phyloP scores from a whole-genome alignment of 1,140 invertebrate genomes.

The Cepaea nemoralis region DNA sequence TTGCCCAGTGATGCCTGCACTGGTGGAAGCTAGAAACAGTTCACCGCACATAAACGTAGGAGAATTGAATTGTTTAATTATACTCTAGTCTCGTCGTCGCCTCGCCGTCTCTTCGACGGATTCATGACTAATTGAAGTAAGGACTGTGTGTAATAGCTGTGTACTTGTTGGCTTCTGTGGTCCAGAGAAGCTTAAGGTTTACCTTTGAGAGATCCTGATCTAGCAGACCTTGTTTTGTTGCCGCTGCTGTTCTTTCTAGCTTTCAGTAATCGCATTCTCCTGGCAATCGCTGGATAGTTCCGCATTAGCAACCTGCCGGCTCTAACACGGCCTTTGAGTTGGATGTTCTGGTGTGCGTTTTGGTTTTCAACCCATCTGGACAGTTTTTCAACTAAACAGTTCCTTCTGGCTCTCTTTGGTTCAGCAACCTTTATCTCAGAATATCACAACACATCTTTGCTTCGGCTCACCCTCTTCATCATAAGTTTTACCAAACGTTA shows the following conservation, averaged over 20 bases:
- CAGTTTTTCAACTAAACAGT: not conserved
- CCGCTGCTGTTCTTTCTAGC: not conserved
- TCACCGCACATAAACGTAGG: not conserved
- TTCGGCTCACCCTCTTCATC: not conserved
- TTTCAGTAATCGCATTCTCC: not conserved
- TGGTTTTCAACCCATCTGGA: not conserved
- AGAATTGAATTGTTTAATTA: not conserved
- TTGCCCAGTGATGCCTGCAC: not conserved
- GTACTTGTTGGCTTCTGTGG: no score
- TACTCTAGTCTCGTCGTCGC: not conserved
- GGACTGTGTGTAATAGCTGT: not conserved
- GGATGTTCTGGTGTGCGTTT: not conserved
- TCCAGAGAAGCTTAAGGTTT: no score
- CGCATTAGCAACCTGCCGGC: not conserved
- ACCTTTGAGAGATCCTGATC: not conserved
- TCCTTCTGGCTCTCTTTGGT: not conserved
- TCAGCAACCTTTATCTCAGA: not conserved
- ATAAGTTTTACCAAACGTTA: no score
- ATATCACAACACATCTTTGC: not conserved
- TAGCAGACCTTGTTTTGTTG: not conserved
- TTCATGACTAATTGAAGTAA: no score
- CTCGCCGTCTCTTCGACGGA: no score
- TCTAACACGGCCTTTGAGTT: not conserved
- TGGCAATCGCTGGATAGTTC: not conserved
- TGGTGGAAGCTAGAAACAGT: not conserved